Conservation (phyloP, 2,888 invertebrate species). For the Ormia ochracea region DNA sequence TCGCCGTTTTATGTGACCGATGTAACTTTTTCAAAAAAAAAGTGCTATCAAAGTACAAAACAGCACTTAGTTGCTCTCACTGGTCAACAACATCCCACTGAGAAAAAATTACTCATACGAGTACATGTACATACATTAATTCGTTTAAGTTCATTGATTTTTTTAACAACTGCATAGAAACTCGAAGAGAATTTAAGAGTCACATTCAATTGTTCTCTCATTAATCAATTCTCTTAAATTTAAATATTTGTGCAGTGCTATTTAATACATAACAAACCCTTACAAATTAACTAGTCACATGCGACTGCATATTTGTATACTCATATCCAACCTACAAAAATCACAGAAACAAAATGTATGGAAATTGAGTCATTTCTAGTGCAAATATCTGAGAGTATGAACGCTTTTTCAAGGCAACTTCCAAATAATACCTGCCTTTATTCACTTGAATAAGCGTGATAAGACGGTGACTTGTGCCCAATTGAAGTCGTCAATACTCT, state of each 20-base stretch:
- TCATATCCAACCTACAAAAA: not conserved
- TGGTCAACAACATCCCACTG: not conserved
- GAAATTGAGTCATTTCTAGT: slow-evolving; percentile 37
- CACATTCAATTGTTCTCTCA: not conserved
- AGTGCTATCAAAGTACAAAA: not conserved
- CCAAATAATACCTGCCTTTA: not conserved
- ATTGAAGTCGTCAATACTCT: too few relatives aligned
- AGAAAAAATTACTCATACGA: too few relatives aligned
- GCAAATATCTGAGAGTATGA: not conserved
- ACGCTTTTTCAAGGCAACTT: slow-evolving; percentile 11
- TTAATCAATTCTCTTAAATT: slow-evolving; percentile 1
- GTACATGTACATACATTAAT: slow-evolving; percentile 15
- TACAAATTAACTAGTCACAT: not conserved
- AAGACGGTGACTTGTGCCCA: slow-evolving; percentile 25
- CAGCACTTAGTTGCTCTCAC: not conserved
- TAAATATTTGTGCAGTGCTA: not conserved
- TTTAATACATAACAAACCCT: not conserved
- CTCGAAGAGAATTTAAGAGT: slow-evolving; percentile 33
- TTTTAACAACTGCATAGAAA: too few relatives aligned
- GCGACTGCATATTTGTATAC: too few relatives aligned
- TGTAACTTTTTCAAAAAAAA: too few relatives aligned
- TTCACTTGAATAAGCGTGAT: not conserved
- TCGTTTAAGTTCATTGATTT: slow-evolving; percentile 34
- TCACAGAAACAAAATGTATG: not conserved
- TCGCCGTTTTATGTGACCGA: too few relatives aligned